phyloP scores from a whole-genome alignment of 2,113 vertebrate species.

The Steatornis caripensis region DNA sequence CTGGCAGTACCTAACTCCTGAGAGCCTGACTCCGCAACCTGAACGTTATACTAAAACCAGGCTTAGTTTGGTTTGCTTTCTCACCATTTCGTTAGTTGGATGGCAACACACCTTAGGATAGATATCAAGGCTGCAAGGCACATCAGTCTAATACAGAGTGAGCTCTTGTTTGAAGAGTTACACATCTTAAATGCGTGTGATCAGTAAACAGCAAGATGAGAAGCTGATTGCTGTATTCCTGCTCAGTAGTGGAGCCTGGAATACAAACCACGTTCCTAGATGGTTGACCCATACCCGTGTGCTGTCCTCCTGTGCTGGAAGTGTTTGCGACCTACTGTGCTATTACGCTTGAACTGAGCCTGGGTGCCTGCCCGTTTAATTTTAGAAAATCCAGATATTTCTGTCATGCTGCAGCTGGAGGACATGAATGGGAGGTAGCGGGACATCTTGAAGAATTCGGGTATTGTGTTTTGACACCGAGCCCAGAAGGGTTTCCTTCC shows the following conservation, averaged over 20 bases:
- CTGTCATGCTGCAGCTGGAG: neutral
- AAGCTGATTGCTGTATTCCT: neutral
- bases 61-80: neutral
- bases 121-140: neutral
- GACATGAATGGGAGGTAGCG: neutral
- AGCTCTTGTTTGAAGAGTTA: neutral
- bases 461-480: neutral
- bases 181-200: neutral
- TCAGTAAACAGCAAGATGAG: neutral
- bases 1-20: neutral
- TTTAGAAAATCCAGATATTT: neutral
- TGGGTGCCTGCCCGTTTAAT: neutral
- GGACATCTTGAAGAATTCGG: neutral
- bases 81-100: neutral
- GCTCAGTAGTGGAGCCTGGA: neutral
- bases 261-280: neutral
- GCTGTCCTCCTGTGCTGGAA: neutral
- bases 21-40: neutral
- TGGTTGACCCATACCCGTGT: neutral
- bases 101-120: neutral
- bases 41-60: neutral
- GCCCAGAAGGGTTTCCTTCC: neutral
- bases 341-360: neutral
- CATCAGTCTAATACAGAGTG: accelerated
- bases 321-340: neutral